Conservation (phyloP, 2,888 invertebrate genomes). For the Eupelmus urozonus region DNA sequence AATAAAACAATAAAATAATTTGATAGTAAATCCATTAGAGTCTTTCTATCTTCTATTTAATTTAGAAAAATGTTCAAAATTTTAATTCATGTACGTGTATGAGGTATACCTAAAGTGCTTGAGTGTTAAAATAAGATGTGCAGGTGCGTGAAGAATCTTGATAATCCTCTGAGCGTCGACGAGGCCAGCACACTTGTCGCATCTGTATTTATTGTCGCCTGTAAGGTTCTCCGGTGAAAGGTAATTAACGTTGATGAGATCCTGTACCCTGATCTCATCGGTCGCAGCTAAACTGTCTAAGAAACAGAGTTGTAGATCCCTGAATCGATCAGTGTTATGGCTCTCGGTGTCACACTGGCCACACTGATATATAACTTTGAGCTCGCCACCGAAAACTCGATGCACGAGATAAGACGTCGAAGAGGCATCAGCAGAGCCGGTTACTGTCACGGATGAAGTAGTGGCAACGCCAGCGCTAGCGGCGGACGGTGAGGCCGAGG, state of each 20-base stretch:
- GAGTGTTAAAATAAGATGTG: slow-evolving; percentile 87
- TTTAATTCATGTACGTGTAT: too few species aligned
- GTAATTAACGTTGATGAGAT: slow-evolving; percentile 85
- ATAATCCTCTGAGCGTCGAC: slow-evolving; percentile 88
- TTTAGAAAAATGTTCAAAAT: too few species aligned
- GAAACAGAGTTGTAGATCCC: slow-evolving; percentile 88
- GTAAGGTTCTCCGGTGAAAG: slow-evolving; percentile 87
- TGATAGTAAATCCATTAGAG: too few species aligned
- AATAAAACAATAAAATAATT: too few species aligned
- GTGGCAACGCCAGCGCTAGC: too few species aligned
- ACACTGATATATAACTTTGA: slow-evolving; percentile 87
- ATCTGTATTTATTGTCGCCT: slow-evolving; percentile 90
- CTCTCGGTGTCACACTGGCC: slow-evolving; percentile 85
- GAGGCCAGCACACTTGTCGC: slow-evolving; percentile 85
- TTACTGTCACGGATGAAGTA: too few species aligned
- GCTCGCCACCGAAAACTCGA: slow-evolving; percentile 87
- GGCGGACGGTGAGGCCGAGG: slow-evolving; percentile 61
- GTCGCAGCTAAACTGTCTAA: slow-evolving; percentile 79
- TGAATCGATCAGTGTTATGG: slow-evolving; percentile 87
- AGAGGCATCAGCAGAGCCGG: not conserved
- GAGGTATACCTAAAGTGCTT: slow-evolving; percentile 85
- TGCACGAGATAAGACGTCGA: slow-evolving; percentile 80
- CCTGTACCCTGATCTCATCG: slow-evolving; percentile 84
- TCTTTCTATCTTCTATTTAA: too few species aligned
- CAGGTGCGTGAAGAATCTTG: slow-evolving; percentile 85